A percentile compares a stretch with the other conserved stretches of the same genome.
These are phyloP conservation scores for Harpagoxenus sublaevis DNA, from an alignment of 2,888 invertebrate genomes.

Conservation along the genomic window DNA sequence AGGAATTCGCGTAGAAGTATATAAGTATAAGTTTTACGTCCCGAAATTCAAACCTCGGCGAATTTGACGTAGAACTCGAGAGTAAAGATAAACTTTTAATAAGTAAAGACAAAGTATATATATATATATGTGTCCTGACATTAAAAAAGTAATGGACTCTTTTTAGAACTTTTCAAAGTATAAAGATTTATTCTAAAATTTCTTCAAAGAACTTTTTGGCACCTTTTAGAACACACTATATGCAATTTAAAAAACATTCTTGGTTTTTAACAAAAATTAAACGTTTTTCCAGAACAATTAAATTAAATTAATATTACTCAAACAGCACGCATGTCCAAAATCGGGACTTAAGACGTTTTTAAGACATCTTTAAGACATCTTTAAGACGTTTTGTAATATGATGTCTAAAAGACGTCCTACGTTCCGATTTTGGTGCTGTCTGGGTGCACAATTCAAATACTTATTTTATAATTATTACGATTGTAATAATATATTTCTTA, in stretches of 20 bases:
- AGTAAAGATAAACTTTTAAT: not conserved
- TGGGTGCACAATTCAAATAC: too few species aligned
- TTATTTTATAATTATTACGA: not conserved
- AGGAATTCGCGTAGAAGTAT: not conserved
- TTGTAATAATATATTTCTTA: not conserved
- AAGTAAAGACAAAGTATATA: not conserved
- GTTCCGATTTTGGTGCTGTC: too few species aligned
- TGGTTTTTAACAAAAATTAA: not conserved
- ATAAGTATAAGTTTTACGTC: conserved; percentile 5
- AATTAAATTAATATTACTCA: not conserved
- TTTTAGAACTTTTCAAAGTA: not conserved
- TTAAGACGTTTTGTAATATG: too few species aligned
- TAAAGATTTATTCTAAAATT: not conserved
- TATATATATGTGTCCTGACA: too few species aligned
- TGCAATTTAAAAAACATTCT: not conserved
- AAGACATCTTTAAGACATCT: too few species aligned
- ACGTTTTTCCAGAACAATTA: not conserved
- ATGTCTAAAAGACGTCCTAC: too few species aligned
- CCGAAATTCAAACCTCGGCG: not conserved
- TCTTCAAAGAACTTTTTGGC: not conserved
- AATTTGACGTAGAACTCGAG: not conserved
- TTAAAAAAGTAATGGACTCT: not conserved
- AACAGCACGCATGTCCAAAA: too few species aligned
- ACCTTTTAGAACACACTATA: too few species aligned
- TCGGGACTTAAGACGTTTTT: too few species aligned